A percentile compares a stretch with the other conserved stretches of the same genome.
These are phyloP conservation scores for Lucifuga dentata DNA, from an alignment of 2,113 vertebrate species.

Conservation along the genomic window DNA sequence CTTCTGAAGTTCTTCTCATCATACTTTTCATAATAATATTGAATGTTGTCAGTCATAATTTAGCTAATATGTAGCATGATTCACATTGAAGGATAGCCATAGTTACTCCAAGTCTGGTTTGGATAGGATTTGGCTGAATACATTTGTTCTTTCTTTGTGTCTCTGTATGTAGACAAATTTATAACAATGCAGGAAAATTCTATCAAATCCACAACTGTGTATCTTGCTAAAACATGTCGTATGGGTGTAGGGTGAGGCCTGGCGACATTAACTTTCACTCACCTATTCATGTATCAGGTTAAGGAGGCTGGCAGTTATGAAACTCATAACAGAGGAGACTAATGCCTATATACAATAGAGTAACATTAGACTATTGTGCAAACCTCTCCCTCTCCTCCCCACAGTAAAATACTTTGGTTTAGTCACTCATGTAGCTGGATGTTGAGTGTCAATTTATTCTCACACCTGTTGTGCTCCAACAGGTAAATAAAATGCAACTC, in stretches of 20 bases:
- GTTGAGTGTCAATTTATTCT: slow-evolving; percentile 31
- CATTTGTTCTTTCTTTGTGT: too few relatives aligned
- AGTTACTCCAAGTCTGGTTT: too few relatives aligned
- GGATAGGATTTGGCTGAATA: too few relatives aligned
- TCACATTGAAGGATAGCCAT: too few relatives aligned
- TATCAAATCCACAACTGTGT: slow-evolving; percentile 2
- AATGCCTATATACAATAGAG: slow-evolving; percentile 12
- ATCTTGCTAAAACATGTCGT: slow-evolving; percentile 17
- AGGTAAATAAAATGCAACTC: slow-evolving; percentile 24
- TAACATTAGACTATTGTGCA: slow-evolving; percentile 49
- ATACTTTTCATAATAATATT: slow-evolving; percentile 7
- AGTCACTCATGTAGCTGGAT: slow-evolving; percentile 22
- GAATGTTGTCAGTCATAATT: not conserved
- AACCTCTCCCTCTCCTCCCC: slow-evolving; percentile 2
- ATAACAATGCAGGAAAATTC: not conserved
- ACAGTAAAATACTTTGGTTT: slow-evolving; percentile 22
- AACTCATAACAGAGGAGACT: slow-evolving; percentile 26
- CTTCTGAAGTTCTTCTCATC: not conserved
- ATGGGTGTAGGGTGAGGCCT: slow-evolving; percentile 18
- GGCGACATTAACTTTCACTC: slow-evolving; percentile 39
- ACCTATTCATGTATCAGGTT: slow-evolving; percentile 44
- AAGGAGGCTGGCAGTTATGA: slow-evolving; percentile 33
- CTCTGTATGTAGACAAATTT: too few relatives aligned
- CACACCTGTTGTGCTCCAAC: slow-evolving; percentile 8
- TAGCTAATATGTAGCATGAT: too few relatives aligned